A percentile compares a stretch with the other conserved stretches of the same genome.
Evolutionary conservation across 2,888 invertebrate species (phyloP).

Genomic region (Lasius platythorax): DNA sequence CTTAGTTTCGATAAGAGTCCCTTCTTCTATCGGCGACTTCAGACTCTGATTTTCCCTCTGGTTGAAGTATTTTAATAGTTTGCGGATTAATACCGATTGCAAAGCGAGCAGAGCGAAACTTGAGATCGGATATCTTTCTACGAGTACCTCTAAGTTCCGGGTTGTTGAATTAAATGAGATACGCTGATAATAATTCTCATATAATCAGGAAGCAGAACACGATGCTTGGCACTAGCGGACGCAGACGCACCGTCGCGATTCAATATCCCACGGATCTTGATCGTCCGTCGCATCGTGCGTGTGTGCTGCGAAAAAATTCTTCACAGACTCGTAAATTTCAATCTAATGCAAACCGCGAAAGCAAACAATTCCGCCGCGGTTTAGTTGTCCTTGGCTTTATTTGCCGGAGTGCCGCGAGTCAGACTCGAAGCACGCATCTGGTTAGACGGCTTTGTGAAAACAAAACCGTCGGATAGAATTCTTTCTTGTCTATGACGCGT

Average conservation of each 20-base stretch:
- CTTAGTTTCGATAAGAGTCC: background rate
- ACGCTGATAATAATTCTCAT: background rate
- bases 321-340: conserved; percentile 44
- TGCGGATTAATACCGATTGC: background rate
- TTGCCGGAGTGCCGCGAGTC: conserved; percentile 13
- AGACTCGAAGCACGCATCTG: background rate
- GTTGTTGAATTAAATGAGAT: background rate
- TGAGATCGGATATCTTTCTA: background rate
- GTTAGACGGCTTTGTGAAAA: background rate
- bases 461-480: background rate
- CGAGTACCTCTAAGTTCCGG: background rate
- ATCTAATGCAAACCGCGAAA: conserved; percentile 36
- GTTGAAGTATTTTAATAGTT: background rate
- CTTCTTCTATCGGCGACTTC: background rate
- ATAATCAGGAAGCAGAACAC: background rate
- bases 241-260: conserved; percentile 12
- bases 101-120: background rate
- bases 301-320: conserved; percentile 27
- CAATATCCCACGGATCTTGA: conserved; percentile 31
- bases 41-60: background rate
- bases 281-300: background rate
- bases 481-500: background rate
- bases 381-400: conserved; percentile 48
- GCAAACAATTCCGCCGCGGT: conserved; percentile 34
- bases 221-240: background rate